These are phyloP conservation scores for Lanius ludovicianus DNA, from an alignment of 2,113 vertebrate genomes.

Conservation along the genomic window DNA sequence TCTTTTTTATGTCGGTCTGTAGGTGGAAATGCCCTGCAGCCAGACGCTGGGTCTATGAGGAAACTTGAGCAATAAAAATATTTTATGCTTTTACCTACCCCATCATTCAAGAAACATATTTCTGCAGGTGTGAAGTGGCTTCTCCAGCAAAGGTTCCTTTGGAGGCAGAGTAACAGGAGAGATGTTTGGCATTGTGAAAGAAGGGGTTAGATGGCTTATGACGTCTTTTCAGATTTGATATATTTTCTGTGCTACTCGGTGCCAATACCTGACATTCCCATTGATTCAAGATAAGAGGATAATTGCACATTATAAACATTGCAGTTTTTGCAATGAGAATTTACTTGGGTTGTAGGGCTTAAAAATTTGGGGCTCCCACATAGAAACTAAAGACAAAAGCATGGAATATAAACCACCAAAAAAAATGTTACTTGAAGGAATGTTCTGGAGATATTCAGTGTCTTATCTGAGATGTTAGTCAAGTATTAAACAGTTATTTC, in stretches of 20 bases:
- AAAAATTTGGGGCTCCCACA: neutral
- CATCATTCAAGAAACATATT: conserved; percentile 54
- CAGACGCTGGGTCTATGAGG: conserved; percentile 43
- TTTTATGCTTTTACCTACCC: conserved; percentile 38
- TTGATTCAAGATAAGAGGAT: neutral
- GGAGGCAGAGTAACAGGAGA: neutral
- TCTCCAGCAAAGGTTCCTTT: neutral
- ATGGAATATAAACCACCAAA: neutral
- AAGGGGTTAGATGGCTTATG: neutral
- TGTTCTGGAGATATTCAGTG: neutral
- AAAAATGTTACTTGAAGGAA: neutral
- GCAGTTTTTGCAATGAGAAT: neutral
- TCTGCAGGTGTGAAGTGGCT: conserved; percentile 59
- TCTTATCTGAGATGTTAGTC: neutral
- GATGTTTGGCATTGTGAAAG: neutral
- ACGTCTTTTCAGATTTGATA: neutral
- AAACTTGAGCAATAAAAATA: conserved; percentile 60
- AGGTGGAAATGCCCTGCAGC: conserved; percentile 66
- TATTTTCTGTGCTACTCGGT: neutral
- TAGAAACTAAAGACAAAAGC: neutral
- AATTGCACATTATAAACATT: neutral
- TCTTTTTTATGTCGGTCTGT: conserved; percentile 47
- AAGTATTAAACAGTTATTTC: neutral
- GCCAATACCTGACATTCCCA: neutral
- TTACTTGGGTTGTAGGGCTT: neutral